These are phyloP conservation scores for Conomelus anceps DNA, from an alignment of 2,888 invertebrate species.

Conservation along the genomic window DNA sequence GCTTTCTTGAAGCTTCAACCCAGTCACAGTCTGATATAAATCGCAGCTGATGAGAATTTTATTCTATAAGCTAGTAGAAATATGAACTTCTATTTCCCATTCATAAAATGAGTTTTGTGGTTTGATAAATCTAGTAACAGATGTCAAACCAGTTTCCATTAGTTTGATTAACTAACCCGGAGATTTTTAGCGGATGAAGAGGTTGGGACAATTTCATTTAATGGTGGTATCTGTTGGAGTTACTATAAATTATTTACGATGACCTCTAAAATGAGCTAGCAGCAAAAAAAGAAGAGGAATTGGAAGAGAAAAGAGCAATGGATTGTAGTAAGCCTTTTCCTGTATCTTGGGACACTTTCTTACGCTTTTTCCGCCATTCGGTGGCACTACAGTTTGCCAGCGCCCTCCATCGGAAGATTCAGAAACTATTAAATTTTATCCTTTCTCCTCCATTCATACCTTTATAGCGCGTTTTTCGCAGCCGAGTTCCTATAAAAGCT, in stretches of 20 bases:
- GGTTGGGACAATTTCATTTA: background rate
- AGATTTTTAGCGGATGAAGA: background rate
- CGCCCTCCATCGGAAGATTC: background rate
- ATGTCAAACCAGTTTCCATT: background rate
- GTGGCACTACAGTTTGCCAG: background rate
- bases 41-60: background rate
- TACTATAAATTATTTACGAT: background rate
- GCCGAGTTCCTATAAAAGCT: background rate
- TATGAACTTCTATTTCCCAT: too few relatives aligned
- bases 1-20: too few relatives aligned
- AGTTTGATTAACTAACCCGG: background rate
- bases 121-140: background rate
- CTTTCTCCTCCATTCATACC: background rate
- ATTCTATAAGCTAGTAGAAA: too few relatives aligned
- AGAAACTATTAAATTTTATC: background rate
- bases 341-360: background rate
- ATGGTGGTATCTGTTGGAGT: background rate
- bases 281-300: background rate
- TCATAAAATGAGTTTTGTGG: background rate
- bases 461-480: background rate
- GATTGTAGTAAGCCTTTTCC: background rate
- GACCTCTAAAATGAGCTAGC: background rate
- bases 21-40: too few relatives aligned
- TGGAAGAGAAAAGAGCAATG: background rate
- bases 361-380: background rate